phyloP scores from a whole-genome alignment of 1,140 invertebrate species.

The Lepidurus arcticus region DNA sequence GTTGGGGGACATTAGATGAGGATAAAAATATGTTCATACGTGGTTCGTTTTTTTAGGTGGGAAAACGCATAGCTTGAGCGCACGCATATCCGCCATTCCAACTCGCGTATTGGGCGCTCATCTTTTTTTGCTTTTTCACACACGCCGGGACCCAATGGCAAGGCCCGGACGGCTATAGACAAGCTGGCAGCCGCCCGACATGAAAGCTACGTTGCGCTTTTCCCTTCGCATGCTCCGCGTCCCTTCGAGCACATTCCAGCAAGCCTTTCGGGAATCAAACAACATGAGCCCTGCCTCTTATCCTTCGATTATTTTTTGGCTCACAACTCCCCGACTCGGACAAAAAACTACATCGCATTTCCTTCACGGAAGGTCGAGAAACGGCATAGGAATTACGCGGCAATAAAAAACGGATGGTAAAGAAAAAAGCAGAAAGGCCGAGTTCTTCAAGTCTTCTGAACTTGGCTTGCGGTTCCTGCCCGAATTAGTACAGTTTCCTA shows the following conservation, averaged over 20 bases:
- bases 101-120: not conserved
- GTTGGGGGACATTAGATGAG: no score
- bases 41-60: no score
- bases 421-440: no score
- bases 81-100: not conserved
- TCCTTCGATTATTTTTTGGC: not conserved
- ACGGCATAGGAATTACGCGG: no score
- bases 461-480: no score
- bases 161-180: not conserved
- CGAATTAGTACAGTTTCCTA: no score
- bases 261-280: not conserved
- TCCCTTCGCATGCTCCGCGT: conserved; percentile 7
- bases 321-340: not conserved
- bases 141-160: not conserved
- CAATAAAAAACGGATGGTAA: no score
- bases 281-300: not conserved
- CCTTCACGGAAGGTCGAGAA: no score
- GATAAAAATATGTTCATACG: no score
- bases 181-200: not conserved
- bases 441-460: no score
- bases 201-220: not conserved
- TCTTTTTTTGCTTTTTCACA: not conserved
- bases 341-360: no score
- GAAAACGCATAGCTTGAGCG: not conserved
- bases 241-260: not conserved